Percentiles rank a stretch among this genome's conserved stretches.
Conservation (phyloP, 1,140 invertebrate genomes). For the Yoshiicerus persimilis region DNA sequence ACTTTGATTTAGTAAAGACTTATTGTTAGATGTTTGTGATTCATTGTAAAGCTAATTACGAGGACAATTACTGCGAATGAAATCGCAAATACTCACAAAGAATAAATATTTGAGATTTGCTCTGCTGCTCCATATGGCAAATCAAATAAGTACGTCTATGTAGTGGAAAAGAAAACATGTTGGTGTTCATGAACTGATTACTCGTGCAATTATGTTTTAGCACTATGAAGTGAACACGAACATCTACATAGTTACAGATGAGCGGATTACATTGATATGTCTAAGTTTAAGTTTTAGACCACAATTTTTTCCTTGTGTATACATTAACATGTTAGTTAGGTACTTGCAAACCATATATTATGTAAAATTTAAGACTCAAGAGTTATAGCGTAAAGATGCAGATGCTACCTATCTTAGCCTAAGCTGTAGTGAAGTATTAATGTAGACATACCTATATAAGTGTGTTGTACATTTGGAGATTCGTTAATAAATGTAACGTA, state of each 20-base stretch:
- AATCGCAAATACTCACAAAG: neutral
- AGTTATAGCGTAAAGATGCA: too few species aligned
- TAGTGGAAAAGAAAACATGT: neutral
- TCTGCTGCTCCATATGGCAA: neutral
- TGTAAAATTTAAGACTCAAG: too few species aligned
- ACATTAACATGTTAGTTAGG: neutral
- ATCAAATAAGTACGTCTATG: neutral
- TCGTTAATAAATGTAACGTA: neutral
- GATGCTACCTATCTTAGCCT: too few species aligned
- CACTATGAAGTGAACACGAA: neutral
- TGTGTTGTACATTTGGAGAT: neutral
- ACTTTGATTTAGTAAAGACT: neutral
- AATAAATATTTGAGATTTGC: neutral
- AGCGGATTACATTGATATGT: neutral
- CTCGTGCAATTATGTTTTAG: neutral
- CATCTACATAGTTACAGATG: neutral
- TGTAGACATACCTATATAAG: neutral
- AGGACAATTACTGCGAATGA: neutral
- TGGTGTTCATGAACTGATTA: conserved; percentile 1
- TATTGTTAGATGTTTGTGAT: neutral
- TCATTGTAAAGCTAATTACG: neutral
- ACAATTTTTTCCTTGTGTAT: neutral
- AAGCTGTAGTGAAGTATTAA: neutral
- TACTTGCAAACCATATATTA: too few species aligned
- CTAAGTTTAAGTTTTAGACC: neutral